Evolutionary conservation across 2,888 invertebrate genomes (phyloP), one percentile per base, ranked within the genome.

Genomic region (Cyclophora albipunctata): DNA sequence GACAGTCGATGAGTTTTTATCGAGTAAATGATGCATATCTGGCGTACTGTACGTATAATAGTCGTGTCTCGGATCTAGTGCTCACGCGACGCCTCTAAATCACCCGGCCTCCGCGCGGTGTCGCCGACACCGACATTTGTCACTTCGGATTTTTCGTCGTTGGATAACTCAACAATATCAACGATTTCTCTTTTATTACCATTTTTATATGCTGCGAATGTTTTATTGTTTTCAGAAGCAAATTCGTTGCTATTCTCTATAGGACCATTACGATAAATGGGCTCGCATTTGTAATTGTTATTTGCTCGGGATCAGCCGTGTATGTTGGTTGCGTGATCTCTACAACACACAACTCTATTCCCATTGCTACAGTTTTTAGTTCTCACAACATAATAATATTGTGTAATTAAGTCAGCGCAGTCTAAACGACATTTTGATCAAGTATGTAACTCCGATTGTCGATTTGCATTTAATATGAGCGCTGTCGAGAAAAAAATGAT

Each of bases 1-100:
- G 60, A 53, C 51, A 59, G 49, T 20, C 52, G 51, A 56, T 54
- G 58, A 49, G 43, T 53, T 58, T 60, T 60, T 60, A 60, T 58
- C 49, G 52, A 53, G 54, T 51, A 48, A 50, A 47, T 45, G 51
- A 50, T 52, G 52, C 59, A 51, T 49, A 49, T 51, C 52, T 54
- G 52, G 51, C 49, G 45, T 20, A 20, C 1, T 20, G 20, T 20
- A 20, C 20, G 20, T 49, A 46, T 47, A 50, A 52, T 52, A 52
- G 48, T 41, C 53, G 44, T 54, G 57, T 56, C 54, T 60, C 58
- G 52, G 54, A 60, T 56, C 58, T 51, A 52, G 43, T 54, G 52
- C 54, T 52, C 58, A 55, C 37, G 37, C 37, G 52, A 47, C 45
- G 46, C 45, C 47, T 45, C 48, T 54, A 49, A 51, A 54, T 51